Conservation (phyloP, 2,888 invertebrate genomes). For the Meiosimyza decipiens region DNA sequence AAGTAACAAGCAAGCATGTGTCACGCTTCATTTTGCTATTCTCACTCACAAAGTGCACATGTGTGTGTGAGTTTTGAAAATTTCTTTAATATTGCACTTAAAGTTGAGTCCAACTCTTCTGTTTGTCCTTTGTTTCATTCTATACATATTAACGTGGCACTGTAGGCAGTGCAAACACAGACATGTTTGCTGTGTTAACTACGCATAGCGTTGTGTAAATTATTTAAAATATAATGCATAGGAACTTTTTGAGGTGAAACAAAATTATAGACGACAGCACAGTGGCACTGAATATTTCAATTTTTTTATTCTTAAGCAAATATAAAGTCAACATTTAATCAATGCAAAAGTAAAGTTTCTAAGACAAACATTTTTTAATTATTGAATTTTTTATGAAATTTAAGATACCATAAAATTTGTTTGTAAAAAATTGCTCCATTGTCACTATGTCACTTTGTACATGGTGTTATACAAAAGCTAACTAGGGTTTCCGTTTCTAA, state of each 20-base stretch:
- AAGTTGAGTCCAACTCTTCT: background rate
- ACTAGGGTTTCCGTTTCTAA: slow-evolving; percentile 19
- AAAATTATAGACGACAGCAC: background rate
- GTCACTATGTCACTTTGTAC: background rate
- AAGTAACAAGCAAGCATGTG: background rate
- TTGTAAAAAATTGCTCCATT: background rate
- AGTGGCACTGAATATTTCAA: too few species aligned
- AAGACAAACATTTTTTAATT: too few species aligned
- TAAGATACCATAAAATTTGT: background rate
- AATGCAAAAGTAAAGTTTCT: too few species aligned
- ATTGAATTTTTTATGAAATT: background rate
- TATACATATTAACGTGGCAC: too few species aligned
- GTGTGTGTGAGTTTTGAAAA: slow-evolving; percentile 20
- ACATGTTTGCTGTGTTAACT: slow-evolving; percentile 10
- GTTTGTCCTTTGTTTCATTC: background rate
- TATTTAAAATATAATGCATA: slow-evolving; percentile 15
- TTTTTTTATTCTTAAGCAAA: too few species aligned
- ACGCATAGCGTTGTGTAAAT: slow-evolving; percentile 27
- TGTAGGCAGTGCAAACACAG: slow-evolving; percentile 21
- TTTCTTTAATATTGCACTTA: slow-evolving; percentile 29
- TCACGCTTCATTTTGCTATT: slow-evolving; percentile 1
- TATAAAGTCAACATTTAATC: too few species aligned
- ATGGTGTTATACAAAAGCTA: background rate
- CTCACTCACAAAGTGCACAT: background rate
- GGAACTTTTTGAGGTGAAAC: background rate